phyloP scores from a whole-genome alignment of 1,140 invertebrate species.

The Rhagoletis pomonella region DNA sequence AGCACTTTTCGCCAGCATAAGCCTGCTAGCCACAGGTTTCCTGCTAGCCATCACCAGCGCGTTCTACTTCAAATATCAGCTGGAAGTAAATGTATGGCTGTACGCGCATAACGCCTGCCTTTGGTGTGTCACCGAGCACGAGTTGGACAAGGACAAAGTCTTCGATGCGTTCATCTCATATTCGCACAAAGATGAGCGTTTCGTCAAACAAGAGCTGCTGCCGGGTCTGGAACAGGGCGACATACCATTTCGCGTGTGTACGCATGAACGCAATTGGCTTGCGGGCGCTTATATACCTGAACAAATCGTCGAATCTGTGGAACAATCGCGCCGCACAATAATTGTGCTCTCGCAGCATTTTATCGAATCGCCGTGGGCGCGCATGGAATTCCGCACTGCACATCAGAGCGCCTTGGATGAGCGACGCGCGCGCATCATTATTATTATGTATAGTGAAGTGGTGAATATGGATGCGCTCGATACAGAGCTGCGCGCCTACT shows the following conservation, averaged over 20 bases:
- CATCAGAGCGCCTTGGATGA: slow-evolving; percentile 85
- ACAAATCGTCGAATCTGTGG: slow-evolving; percentile 87
- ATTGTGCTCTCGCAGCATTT: slow-evolving; percentile 89
- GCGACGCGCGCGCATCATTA: slow-evolving; percentile 82
- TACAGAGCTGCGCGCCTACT: slow-evolving; percentile 83
- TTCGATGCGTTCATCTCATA: slow-evolving; percentile 93
- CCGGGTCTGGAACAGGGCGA: slow-evolving; percentile 79
- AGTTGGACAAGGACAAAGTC: slow-evolving; percentile 84
- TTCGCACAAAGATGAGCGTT: slow-evolving; percentile 86
- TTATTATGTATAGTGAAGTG: slow-evolving; percentile 86
- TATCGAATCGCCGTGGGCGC: slow-evolving; percentile 88
- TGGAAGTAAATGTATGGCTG: slow-evolving; percentile 82
- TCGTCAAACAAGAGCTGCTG: slow-evolving; percentile 81
- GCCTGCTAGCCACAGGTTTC: slow-evolving; percentile 75
- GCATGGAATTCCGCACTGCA: slow-evolving; percentile 88
- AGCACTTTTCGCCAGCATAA: slow-evolving; percentile 73
- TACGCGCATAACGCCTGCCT: slow-evolving; percentile 80
- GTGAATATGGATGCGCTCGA: slow-evolving; percentile 80
- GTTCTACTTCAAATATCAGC: slow-evolving; percentile 80
- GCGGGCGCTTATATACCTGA: slow-evolving; percentile 84
- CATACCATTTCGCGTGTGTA: slow-evolving; percentile 80
- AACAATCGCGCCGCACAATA: slow-evolving; percentile 86
- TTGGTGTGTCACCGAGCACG: slow-evolving; percentile 81
- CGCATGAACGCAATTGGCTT: slow-evolving; percentile 88
- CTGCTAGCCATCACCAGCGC: slow-evolving; percentile 75